phyloP scores from a whole-genome alignment of 1,140 invertebrate genomes.

The Magallana gigas region DNA sequence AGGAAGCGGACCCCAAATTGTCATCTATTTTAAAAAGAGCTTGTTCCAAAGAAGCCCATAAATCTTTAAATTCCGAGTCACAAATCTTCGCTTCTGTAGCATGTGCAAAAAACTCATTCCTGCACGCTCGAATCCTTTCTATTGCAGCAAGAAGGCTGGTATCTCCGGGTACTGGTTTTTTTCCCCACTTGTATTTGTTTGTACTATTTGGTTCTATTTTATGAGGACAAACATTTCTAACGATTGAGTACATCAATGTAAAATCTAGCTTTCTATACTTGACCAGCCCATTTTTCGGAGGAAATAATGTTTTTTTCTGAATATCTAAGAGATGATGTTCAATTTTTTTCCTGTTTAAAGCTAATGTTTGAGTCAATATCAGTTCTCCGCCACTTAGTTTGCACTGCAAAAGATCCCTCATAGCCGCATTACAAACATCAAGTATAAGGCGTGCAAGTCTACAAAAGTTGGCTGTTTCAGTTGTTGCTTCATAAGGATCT shows the following conservation, averaged over 20 bases:
- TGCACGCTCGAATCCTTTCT: neutral
- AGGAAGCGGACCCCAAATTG: neutral
- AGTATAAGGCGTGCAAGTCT: neutral
- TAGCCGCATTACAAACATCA: neutral
- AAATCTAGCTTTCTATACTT: neutral
- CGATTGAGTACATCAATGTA: neutral
- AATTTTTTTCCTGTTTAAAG: neutral
- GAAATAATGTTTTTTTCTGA: neutral
- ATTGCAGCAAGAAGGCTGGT: neutral
- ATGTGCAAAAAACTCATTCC: slow-evolving; percentile 8
- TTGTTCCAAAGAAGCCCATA: neutral
- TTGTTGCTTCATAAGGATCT: neutral
- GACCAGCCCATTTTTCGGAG: neutral
- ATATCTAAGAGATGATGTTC: neutral
- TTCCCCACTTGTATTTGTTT: neutral
- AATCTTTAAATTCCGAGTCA: neutral
- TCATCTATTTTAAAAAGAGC: neutral
- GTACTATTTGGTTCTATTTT: neutral
- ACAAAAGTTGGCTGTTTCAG: neutral
- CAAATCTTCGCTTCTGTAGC: neutral
- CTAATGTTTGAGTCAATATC: neutral
- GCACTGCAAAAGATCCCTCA: neutral
- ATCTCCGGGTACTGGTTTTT: neutral
- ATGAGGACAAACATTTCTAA: neutral
- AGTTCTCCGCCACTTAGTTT: neutral